Evolutionary conservation across 1,140 invertebrate species (phyloP), one percentile per base, ranked within the genome.

Genomic region (Drosophila albomicans): DNA sequence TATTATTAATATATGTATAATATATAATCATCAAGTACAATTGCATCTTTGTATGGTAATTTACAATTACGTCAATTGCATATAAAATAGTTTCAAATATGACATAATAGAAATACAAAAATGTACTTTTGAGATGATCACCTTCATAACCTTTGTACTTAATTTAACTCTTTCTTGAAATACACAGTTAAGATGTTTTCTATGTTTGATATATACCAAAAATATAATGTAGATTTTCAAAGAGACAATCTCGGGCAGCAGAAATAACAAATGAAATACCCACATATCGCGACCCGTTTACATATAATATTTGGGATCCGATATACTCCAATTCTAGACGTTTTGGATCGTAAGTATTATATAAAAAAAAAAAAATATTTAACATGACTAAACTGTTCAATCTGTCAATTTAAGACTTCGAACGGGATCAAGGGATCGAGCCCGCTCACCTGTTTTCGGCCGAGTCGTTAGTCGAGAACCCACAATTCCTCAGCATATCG

Each of bases 241-340:
- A 97, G 92, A 93, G 97, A 62, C 97, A 98, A 93, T 96, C 96
- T n/a, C 94, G 97, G 52, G 96, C 96, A 5, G 96, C 96, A 1
- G 96, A 97, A 93, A 95, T 96, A 43, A 97, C 96, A 70, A 97
- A 98, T 93, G 96, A 97, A 93, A 95, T 97, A 74, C 96, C 96
- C 32, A 95, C 95, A 45, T 96, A 96, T 92, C 94, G 95, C 28
- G 96, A 97, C 89, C 96, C 96, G 1, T 96, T 97, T 84, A 94
- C 95, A 48, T 96, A 96, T 91, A 97, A 97, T 92, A 94, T 97
- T 76, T 97, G 96, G 96, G 95, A 96, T 11, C 94, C 95, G 3
- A 95, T 95, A 88, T 94, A 94, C 46, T 93, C 94, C 7, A 93
- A 94, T 51, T 92, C 93, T 1, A 91, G 93, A 67, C 93, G 93